Base-by-base conservation (phyloP, 2,888 invertebrate species). In the Oscheius sp. region DNA sequence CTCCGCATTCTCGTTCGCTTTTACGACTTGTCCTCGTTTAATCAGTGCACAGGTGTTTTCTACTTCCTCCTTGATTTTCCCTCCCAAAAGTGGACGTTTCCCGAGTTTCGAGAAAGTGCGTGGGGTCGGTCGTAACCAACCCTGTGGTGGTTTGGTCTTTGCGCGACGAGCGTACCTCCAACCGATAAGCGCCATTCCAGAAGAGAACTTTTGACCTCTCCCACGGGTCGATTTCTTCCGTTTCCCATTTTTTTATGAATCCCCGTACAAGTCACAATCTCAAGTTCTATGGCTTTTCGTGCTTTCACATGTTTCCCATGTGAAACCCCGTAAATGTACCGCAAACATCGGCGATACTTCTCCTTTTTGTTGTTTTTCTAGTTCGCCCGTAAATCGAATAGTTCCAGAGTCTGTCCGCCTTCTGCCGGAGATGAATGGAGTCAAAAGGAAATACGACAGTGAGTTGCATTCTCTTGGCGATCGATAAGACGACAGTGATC, bases 361-460 rank as follows among this genome's bases (percentile, higher is more conserved):
- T 27, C 29, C 27, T 16, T 58, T 27, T 29, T 58, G 27, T 29
- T n/a, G 27, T 58, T 27, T 35, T 35, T 35, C 35, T 35, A 9
- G 35, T 35, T 9, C 35, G 35, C 35, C 35, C 35, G 5, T 9
- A n/a, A 35, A 35, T 35, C 35, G 35, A 35, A 13, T 29, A 58
- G 27, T 49, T 49, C 49, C 49, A 49, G 49, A 49, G 18, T 5
- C 18, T 7, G 58, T 58, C 18, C 35, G 35, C 21, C 49, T 21
- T 49, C 21, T 13, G 21, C 5, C 49, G 5, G 21, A 6, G 52
- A 66, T 66, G 52, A 58, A 70, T 27, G 76, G 76, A 55, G 45
- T 77, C 27, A 77, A 77, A 43, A 66, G 77, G 27, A 77, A 77
- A 61, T 77, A 66, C 56, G 77, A 77, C 2, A 77, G 81, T 81